phyloP scores from a whole-genome alignment of 2,888 invertebrate species.

The Pycnomerus fuliginosus region DNA sequence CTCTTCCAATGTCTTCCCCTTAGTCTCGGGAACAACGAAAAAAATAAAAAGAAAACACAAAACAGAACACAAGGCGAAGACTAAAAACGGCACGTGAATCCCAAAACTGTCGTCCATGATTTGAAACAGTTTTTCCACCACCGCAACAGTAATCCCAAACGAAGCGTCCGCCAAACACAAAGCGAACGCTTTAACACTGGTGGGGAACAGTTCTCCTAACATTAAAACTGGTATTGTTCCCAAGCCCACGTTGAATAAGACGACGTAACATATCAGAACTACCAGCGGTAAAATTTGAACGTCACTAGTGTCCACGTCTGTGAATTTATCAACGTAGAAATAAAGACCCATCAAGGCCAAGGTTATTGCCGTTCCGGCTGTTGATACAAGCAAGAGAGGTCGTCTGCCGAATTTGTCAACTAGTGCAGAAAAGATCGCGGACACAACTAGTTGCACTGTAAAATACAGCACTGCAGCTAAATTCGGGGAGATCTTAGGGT shows the following conservation, averaged over 20 bases:
- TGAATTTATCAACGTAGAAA: slow-evolving; percentile 49
- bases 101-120: slow-evolving; percentile 40
- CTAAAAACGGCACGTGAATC: slow-evolving; percentile 47
- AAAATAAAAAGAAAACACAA: slow-evolving; percentile 44
- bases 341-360: slow-evolving; percentile 50
- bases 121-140: slow-evolving; percentile 51
- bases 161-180: slow-evolving; percentile 56
- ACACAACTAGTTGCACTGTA: slow-evolving; percentile 59
- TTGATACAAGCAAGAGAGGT: slow-evolving; percentile 55
- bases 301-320: slow-evolving; percentile 40
- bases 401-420: slow-evolving; percentile 59
- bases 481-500: too few species aligned
- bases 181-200: slow-evolving; percentile 57
- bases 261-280: slow-evolving; percentile 52
- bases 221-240: slow-evolving; percentile 55
- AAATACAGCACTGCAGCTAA: too few species aligned
- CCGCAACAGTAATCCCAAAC: slow-evolving; percentile 52
- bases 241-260: slow-evolving; percentile 55
- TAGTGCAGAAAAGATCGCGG: slow-evolving; percentile 55
- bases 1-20: slow-evolving; percentile 50
- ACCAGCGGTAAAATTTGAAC: slow-evolving; percentile 51
- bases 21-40: slow-evolving; percentile 50
- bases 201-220: slow-evolving; percentile 57
- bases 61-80: slow-evolving; percentile 42
- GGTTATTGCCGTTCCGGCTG: slow-evolving; percentile 48